A percentile compares a stretch with the other conserved stretches of the same genome.
Evolutionary conservation across 2,797 vertebrate genomes (phyloP).

Genomic region (Okamejei kenojei): DNA sequence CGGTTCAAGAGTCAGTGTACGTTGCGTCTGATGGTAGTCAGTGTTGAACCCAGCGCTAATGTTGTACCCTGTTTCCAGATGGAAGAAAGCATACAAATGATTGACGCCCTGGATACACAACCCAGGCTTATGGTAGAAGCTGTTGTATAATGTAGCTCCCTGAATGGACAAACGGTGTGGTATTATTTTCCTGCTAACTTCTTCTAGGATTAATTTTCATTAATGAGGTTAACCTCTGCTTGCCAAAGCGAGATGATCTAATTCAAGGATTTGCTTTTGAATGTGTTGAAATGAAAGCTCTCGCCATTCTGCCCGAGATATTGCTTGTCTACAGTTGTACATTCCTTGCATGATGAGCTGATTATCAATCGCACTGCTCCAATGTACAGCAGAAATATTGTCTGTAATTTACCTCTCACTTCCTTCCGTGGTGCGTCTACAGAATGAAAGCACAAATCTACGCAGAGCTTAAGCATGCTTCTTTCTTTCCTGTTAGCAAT

Average conservation of each 20-base stretch:
- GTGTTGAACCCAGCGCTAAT: neutral
- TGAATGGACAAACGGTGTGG: neutral
- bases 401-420: neutral
- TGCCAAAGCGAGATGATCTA: neutral
- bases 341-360: neutral
- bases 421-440: neutral
- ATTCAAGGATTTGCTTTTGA: neutral
- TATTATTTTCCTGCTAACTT: constrained; percentile 22
- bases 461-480: neutral
- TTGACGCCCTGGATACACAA: neutral
- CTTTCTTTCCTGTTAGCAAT: neutral
- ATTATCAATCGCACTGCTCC: neutral
- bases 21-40: neutral
- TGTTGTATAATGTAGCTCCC: constrained; percentile 3
- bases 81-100: constrained; percentile 9
- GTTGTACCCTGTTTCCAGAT: constrained; percentile 20
- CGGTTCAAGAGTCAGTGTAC: neutral
- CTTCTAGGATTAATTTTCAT: constrained; percentile 30
- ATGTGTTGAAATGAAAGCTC: neutral
- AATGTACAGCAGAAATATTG: neutral
- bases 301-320: neutral
- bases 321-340: neutral
- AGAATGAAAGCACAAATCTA: neutral
- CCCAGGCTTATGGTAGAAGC: neutral
- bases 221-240: constrained; percentile 3